phyloP scores from a whole-genome alignment of 2,888 invertebrate species.

The Apamea monoglypha region DNA sequence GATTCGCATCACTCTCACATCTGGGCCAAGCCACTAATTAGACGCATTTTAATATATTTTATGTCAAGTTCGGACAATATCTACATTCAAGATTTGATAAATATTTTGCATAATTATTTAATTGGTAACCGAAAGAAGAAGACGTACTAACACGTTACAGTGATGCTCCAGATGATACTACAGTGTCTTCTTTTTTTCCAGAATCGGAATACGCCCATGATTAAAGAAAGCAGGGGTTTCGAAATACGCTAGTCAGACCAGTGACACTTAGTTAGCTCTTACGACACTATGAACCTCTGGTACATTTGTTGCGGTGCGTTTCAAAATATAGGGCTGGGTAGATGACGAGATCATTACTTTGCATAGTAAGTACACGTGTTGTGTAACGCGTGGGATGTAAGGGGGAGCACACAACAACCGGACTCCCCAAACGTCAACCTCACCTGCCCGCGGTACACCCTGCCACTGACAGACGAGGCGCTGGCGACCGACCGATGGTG shows the following conservation, averaged over 20 bases:
- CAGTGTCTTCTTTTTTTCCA: neutral
- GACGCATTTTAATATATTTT: constrained; percentile 20
- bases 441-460: too few species aligned
- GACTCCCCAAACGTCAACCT: too few species aligned
- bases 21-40: constrained; percentile 1
- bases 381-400: too few species aligned
- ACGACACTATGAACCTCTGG: neutral
- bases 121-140: neutral
- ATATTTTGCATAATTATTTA: neutral
- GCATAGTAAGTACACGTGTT: neutral
- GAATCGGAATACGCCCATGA: neutral
- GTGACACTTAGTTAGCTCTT: neutral
- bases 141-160: neutral
- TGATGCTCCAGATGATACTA: neutral
- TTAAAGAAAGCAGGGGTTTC: neutral
- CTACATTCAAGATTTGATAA: neutral
- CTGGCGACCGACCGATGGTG: too few species aligned
- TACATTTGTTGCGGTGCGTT: constrained; percentile 6
- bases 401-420: too few species aligned
- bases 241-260: too few species aligned
- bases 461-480: too few species aligned
- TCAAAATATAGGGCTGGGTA: constrained; percentile 18
- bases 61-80: constrained; percentile 38
- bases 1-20: constrained; percentile 21
- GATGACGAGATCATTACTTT: neutral